Percentiles rank a stretch among this genome's conserved stretches.
phyloP scores from a whole-genome alignment of 1,140 invertebrate species.

The Saccostrea echinata region DNA sequence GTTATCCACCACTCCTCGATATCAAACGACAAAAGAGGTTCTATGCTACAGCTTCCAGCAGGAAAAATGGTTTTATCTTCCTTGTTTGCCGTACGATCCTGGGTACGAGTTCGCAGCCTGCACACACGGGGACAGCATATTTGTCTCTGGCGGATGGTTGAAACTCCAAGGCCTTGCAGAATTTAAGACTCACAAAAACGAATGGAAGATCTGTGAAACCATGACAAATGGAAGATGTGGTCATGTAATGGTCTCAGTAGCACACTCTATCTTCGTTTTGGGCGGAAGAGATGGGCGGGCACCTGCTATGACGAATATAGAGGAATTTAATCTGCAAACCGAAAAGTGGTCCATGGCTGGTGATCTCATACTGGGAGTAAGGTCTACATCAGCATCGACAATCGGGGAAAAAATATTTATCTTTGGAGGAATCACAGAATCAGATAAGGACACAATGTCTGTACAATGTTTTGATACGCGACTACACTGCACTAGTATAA shows the following conservation, averaged over 20 bases:
- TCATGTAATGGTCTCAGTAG: constrained; percentile 64
- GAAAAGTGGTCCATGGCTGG: constrained; percentile 69
- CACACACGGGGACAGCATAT: constrained; percentile 66
- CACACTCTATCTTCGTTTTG: constrained; percentile 62
- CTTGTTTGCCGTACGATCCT: constrained; percentile 73
- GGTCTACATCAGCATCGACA: constrained; percentile 68
- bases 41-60: constrained; percentile 72
- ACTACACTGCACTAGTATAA: constrained; percentile 61
- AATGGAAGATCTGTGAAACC: constrained; percentile 67
- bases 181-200: constrained; percentile 70
- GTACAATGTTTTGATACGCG: constrained; percentile 71
- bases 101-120: constrained; percentile 72
- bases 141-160: constrained; percentile 70
- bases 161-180: constrained; percentile 69
- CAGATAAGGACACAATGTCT: constrained; percentile 68
- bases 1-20: constrained; percentile 63
- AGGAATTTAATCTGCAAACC: constrained; percentile 67
- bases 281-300: constrained; percentile 64
- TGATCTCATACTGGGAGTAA: constrained; percentile 66
- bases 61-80: constrained; percentile 70
- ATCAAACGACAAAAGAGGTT: constrained; percentile 72
- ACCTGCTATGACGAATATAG: constrained; percentile 68
- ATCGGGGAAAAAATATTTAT: constrained; percentile 71
- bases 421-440: constrained; percentile 71
- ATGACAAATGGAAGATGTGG: constrained; percentile 66